Percentiles rank a stretch among this genome's conserved stretches.
phyloP scores from a whole-genome alignment of 1,140 invertebrate genomes.

The Pseudoatta argentina region DNA sequence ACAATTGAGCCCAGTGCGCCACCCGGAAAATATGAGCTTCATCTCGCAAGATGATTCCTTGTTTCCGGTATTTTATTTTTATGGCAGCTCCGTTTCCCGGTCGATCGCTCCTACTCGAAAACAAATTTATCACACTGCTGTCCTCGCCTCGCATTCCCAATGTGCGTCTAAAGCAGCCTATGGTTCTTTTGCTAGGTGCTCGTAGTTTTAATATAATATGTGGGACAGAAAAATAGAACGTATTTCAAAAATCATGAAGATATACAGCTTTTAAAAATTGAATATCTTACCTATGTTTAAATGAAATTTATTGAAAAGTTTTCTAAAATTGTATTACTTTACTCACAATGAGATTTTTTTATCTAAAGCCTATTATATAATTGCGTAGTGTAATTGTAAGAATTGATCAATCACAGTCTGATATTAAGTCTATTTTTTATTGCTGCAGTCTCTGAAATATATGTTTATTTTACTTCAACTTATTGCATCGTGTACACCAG shows the following conservation, averaged over 20 bases:
- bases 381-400: no score
- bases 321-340: slow-evolving; percentile 7
- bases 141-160: slow-evolving; percentile 50
- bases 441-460: no score
- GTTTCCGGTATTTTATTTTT: slow-evolving; percentile 45
- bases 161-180: slow-evolving; percentile 62
- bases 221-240: slow-evolving; percentile 6
- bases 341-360: not conserved
- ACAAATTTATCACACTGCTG: slow-evolving; percentile 55
- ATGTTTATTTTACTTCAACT: no score
- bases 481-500: no score
- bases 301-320: not conserved
- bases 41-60: slow-evolving; percentile 48
- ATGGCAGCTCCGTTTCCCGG: slow-evolving; percentile 22
- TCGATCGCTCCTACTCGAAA: slow-evolving; percentile 54
- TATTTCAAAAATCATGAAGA: slow-evolving; percentile 12
- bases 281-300: not conserved
- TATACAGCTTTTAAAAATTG: not conserved
- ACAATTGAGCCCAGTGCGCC: slow-evolving; percentile 32
- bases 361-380: no score
- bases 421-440: no score
- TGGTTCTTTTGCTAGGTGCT: slow-evolving; percentile 26
- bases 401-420: no score
- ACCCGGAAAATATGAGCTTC: slow-evolving; percentile 50
- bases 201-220: slow-evolving; percentile 40